Evolutionary conservation across 35 echinoderm and acorn worm species (phyloP).

Genomic region (Anneissia japonica): DNA sequence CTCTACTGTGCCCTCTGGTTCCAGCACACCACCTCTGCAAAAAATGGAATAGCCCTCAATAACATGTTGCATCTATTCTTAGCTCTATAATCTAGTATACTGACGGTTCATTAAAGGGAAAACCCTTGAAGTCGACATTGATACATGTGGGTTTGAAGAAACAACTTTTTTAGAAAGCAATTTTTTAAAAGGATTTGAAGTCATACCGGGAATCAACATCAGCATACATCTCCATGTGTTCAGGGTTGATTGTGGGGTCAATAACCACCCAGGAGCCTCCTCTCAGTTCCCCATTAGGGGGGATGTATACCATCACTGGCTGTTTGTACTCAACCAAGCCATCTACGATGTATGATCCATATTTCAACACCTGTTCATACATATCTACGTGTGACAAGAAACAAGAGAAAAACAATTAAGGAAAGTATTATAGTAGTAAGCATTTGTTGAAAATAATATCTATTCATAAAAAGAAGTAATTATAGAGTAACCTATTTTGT

Average conservation of each 20-base stretch:
- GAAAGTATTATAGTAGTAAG: not conserved
- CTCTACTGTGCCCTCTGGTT: conserved; percentile 84
- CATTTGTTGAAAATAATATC: not conserved
- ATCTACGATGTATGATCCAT: conserved; percentile 95
- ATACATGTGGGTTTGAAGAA: no score
- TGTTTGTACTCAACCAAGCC: conserved; percentile 77
- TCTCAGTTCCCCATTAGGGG: conserved; percentile 82
- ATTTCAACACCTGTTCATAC: conserved; percentile 99
- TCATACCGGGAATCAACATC: conserved; percentile 81
- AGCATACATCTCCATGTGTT: conserved; percentile 97
- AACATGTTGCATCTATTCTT: not conserved
- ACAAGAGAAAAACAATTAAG: not conserved
- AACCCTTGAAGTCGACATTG: no score
- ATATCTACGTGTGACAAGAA: conserved; percentile 83
- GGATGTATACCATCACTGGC: conserved; percentile 94
- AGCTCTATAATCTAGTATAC: not conserved
- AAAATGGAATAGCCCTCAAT: not conserved
- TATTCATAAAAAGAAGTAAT: no score
- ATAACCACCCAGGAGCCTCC: conserved; percentile 97
- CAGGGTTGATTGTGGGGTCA: conserved; percentile 86
- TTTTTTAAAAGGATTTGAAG: no score
- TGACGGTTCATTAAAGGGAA: not conserved
- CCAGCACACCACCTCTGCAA: conserved; percentile 80
- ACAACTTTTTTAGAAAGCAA: no score
- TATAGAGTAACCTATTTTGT: no score